phyloP scores from a whole-genome alignment of 2,113 vertebrate species.

The Tichodroma muraria region DNA sequence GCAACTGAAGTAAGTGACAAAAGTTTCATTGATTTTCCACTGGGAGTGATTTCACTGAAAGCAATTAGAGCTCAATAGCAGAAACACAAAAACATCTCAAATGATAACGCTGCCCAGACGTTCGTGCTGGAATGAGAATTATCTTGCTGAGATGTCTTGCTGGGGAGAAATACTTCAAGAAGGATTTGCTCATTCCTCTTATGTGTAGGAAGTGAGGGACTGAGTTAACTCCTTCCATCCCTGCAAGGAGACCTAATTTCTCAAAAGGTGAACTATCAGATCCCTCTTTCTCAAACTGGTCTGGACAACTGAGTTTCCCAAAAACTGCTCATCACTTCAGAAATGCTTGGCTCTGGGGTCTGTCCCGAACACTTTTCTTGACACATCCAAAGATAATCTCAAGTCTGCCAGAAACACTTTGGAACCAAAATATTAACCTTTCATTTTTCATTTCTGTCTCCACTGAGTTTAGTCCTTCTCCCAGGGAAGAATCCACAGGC shows the following conservation, averaged over 20 bases:
- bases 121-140: background rate
- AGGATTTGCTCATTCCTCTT: background rate
- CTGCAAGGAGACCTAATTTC: background rate
- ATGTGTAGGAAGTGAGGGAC: background rate
- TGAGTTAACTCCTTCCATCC: background rate
- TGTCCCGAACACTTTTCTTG: background rate
- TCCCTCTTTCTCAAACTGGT: background rate
- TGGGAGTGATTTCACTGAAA: background rate
- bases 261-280: background rate
- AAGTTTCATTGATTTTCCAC: background rate
- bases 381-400: background rate
- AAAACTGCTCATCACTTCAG: background rate
- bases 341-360: background rate
- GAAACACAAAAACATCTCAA: background rate
- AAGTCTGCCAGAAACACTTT: background rate
- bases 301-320: background rate
- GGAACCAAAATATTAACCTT: constrained; percentile 9
- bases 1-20: background rate
- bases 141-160: background rate
- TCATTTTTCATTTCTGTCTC: background rate
- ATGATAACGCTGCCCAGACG: background rate
- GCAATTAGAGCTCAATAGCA: background rate
- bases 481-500: background rate
- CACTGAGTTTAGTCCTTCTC: background rate
- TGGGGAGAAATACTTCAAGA: background rate